Conservation (phyloP, 1,140 invertebrate species). For the Diabrotica undecimpunctata region DNA sequence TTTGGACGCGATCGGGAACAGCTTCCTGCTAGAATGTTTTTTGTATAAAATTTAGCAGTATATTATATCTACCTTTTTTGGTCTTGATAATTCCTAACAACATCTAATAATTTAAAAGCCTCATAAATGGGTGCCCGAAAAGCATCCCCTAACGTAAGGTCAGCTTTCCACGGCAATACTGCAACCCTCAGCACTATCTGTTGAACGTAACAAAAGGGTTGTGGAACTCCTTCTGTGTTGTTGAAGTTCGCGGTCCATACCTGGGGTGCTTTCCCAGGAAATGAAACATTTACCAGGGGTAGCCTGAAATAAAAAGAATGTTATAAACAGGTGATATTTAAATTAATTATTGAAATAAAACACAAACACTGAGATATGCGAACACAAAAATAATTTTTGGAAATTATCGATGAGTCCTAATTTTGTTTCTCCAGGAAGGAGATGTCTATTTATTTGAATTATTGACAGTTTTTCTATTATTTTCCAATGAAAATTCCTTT, state of each 20-base stretch:
- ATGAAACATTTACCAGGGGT: constrained; percentile 73
- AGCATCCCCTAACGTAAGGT: constrained; percentile 79
- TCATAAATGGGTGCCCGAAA: constrained; percentile 83
- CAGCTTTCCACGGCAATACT: constrained; percentile 81
- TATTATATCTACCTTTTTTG: constrained; percentile 61
- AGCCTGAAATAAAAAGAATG: constrained; percentile 55
- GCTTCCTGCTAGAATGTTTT: too few species aligned
- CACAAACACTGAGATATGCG: too few species aligned
- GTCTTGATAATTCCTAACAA: constrained; percentile 79
- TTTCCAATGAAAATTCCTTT: too few species aligned
- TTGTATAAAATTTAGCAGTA: too few species aligned
- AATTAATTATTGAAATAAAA: too few species aligned
- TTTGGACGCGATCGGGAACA: too few species aligned
- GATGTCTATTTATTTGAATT: too few species aligned
- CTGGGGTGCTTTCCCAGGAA: constrained; percentile 77
- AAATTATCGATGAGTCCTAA: too few species aligned
- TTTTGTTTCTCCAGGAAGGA: too few species aligned
- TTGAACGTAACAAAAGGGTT: constrained; percentile 76
- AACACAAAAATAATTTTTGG: too few species aligned
- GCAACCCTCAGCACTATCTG: constrained; percentile 67
- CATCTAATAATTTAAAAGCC: constrained; percentile 81
- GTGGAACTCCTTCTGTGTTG: constrained; percentile 52
- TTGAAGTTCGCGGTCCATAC: constrained; percentile 44
- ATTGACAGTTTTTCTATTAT: too few species aligned
- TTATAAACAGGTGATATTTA: too few species aligned